Evolutionary conservation across 2,888 invertebrate species (phyloP).

Genomic region (Himalopsyche anomala): DNA sequence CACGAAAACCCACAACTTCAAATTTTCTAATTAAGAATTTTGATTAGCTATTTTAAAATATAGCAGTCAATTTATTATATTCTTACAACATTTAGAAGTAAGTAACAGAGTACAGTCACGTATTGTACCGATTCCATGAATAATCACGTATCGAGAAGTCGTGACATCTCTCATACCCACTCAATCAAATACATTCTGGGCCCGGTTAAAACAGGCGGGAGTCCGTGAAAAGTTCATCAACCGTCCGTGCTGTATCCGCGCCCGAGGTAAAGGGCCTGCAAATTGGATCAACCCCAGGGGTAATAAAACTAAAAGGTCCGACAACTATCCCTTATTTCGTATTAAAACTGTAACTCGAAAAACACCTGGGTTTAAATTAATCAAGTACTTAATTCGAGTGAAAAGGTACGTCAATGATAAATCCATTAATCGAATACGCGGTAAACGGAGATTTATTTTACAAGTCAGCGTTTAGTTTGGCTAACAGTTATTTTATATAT

Average conservation of each 20-base stretch:
- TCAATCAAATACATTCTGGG: neutral
- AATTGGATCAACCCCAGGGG: slow-evolving; percentile 30
- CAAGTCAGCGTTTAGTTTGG: too few relatives aligned
- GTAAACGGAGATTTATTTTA: too few relatives aligned
- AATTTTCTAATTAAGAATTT: too few relatives aligned
- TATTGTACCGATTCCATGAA: too few relatives aligned
- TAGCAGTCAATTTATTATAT: too few relatives aligned
- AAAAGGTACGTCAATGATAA: neutral
- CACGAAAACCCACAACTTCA: too few relatives aligned
- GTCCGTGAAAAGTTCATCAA: slow-evolving; percentile 5
- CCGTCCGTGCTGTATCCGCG: neutral
- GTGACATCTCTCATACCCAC: neutral
- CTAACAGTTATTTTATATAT: too few relatives aligned
- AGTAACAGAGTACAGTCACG: too few relatives aligned
- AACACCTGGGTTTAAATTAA: slow-evolving; percentile 12
- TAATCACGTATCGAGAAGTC: too few relatives aligned
- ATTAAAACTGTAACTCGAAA: slow-evolving; percentile 6
- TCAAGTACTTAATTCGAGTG: neutral
- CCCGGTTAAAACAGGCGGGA: neutral
- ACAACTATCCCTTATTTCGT: slow-evolving; percentile 13
- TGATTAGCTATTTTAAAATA: too few relatives aligned
- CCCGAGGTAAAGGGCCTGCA: slow-evolving; percentile 10
- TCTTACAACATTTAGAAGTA: too few relatives aligned
- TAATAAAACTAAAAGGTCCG: slow-evolving; percentile 21
- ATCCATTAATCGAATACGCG: too few relatives aligned